Percentiles rank a stretch among this genome's conserved stretches.
Conservation (phyloP, 2,797 vertebrate species). For the Geotrypetes seraphini region DNA sequence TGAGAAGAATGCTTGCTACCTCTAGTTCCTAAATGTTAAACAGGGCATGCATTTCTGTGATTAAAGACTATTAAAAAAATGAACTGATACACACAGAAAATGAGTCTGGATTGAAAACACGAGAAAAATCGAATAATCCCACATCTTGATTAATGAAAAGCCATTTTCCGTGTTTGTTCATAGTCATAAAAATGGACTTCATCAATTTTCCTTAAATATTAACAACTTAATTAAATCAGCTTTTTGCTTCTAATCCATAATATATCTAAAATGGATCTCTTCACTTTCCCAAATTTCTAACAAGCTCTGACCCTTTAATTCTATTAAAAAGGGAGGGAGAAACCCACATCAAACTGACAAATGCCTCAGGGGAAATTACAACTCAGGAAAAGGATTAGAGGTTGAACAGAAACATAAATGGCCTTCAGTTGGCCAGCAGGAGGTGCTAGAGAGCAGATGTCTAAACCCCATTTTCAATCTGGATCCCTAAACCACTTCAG, state of each 20-base stretch:
- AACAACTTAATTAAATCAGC: slow-evolving; percentile 72
- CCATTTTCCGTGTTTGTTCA: slow-evolving; percentile 27
- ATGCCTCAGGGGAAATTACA: slow-evolving; percentile 54
- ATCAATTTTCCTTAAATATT: slow-evolving; percentile 73
- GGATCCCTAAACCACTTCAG: too few relatives aligned
- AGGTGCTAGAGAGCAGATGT: too few relatives aligned
- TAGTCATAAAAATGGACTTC: slow-evolving; percentile 53
- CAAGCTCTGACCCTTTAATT: slow-evolving; percentile 68
- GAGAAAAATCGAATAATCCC: slow-evolving; percentile 48
- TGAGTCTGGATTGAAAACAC: slow-evolving; percentile 30
- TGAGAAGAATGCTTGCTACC: too few relatives aligned
- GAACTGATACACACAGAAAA: slow-evolving; percentile 41
- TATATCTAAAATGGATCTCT: slow-evolving; percentile 74
- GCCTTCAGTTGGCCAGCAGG: too few relatives aligned
- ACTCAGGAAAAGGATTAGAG: slow-evolving; percentile 52
- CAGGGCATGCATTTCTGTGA: slow-evolving; percentile 52
- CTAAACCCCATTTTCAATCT: too few relatives aligned
- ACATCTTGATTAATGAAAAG: slow-evolving; percentile 27
- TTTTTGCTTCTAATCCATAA: slow-evolving; percentile 55
- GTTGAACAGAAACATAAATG: slow-evolving; percentile 36
- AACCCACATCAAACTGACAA: slow-evolving; percentile 60
- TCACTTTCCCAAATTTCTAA: slow-evolving; percentile 56
- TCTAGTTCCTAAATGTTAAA: too few relatives aligned
- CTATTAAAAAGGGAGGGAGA: slow-evolving; percentile 48
- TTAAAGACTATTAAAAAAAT: slow-evolving; percentile 57